A percentile compares a stretch with the other conserved stretches of the same genome.
phyloP scores from a whole-genome alignment of 2,113 vertebrate genomes.

The Archocentrus centrarchus region DNA sequence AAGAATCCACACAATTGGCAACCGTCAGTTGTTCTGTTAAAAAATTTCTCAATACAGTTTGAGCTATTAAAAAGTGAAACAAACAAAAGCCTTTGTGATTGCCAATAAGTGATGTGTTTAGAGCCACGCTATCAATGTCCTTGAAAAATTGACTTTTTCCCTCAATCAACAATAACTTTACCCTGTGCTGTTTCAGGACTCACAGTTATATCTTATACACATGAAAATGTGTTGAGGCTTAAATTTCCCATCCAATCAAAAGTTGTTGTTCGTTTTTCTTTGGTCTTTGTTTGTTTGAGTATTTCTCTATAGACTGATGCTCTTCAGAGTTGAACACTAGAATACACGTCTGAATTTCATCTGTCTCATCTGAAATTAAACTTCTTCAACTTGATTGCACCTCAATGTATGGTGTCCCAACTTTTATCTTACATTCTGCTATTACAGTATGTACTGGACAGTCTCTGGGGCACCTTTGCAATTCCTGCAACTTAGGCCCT shows the following conservation, averaged over 20 bases:
- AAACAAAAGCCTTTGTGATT: not conserved
- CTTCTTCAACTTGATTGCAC: not conserved
- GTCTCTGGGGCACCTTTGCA: not conserved
- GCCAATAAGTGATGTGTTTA: not conserved
- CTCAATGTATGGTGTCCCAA: not conserved
- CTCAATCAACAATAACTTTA: not conserved
- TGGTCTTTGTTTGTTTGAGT: too few relatives aligned
- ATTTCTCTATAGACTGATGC: too few relatives aligned
- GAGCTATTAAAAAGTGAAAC: not conserved
- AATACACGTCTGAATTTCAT: not conserved
- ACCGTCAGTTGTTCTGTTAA: not conserved
- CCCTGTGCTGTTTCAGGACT: not conserved
- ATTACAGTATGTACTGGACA: not conserved
- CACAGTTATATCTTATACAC: not conserved
- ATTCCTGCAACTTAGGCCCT: too few relatives aligned
- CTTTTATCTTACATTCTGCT: not conserved
- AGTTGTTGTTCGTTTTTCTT: too few relatives aligned
- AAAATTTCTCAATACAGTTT: not conserved
- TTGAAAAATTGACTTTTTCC: not conserved
- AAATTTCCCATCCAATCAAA: not conserved
- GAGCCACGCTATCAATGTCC: not conserved
- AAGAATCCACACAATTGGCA: not conserved
- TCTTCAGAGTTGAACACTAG: not conserved
- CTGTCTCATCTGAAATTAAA: not conserved
- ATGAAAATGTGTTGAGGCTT: not conserved